Percentiles rank a stretch among this genome's conserved stretches.
Conservation (phyloP, 2,113 vertebrate species). For the Otolemur garnettii region DNA sequence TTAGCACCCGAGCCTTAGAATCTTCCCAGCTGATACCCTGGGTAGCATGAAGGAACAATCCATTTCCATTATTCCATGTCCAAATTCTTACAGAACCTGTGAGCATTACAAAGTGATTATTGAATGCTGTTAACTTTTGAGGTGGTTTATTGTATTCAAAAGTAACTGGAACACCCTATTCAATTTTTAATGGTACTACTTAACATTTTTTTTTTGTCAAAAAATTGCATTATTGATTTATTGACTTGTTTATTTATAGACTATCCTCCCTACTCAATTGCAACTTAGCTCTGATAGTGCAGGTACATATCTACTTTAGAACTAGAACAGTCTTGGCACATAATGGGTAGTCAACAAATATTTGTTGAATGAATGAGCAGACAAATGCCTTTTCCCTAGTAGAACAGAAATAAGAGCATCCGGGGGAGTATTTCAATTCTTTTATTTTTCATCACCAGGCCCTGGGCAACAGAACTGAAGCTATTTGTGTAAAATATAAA, state of each 20-base stretch:
- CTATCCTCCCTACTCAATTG: not conserved
- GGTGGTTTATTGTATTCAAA: not conserved
- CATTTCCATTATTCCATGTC: not conserved
- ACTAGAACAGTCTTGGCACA: not conserved
- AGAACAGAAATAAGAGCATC: conserved; percentile 52
- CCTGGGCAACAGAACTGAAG: not conserved
- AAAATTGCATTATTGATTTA: not conserved
- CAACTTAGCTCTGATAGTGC: not conserved
- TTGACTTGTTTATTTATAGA: not conserved
- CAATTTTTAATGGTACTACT: not conserved
- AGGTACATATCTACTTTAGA: not conserved
- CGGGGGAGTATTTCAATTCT: conserved; percentile 22
- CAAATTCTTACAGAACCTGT: not conserved
- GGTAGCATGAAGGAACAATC: not conserved
- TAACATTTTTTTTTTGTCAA: not conserved
- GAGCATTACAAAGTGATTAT: not conserved
- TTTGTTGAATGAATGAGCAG: conserved; percentile 24
- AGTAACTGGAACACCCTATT: not conserved
- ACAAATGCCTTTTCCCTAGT: conserved; percentile 27
- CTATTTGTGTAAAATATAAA: conserved; percentile 28
- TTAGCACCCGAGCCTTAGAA: not conserved
- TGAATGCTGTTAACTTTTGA: not conserved
- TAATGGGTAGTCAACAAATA: conserved; percentile 20
- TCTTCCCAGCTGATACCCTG: not conserved
- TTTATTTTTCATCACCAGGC: conserved; percentile 48